Evolutionary conservation across 2,888 invertebrate species (phyloP), one percentile per base, ranked within the genome.

Genomic region (Labia minor): DNA sequence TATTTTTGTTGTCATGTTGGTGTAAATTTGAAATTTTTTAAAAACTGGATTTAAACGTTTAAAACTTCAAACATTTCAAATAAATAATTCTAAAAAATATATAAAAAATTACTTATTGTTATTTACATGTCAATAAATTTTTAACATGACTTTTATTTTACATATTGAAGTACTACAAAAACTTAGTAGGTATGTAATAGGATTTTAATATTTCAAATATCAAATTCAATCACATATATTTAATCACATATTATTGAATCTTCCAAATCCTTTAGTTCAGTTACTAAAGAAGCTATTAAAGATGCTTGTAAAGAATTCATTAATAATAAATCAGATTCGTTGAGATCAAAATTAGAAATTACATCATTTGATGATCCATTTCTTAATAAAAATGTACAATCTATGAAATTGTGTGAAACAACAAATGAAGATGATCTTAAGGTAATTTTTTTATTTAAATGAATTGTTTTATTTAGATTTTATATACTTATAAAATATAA

Each of bases 331-430:
- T 49, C 49, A 16, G 49, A 49, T 8, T n/a, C 14, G 2, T 3
- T 49, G 3, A 11, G 49, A 14, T n/a, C 49, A 11, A 49, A 49
- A n/a, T n/a, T 2, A 14, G n/a, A 49, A 49, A n/a, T n/a, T 49
- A 49, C 14, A 8, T 49, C 49, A n/a, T 49, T 49, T 49, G 49
- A 49, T n/a, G 49, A 49, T n/a, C 3, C 14, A 4, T 49, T 69
- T 16, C 67, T 77, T 33, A 72, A 70, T 68, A 69, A 69, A 18
- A 77, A 77, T 70, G 70, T 78, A 10, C 73, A 76, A 65, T 73
- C 73, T 8, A 73, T 78, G 61, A 71, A 73, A 68, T 76, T 75
- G 68, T 75, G 74, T 19, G 75, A 73, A 67, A 71, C 72, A 20
- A 68, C 72, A 61, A 69, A 69, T n/a, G 72, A 76, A 70, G 77